These are phyloP conservation scores for Drosophila grimshawi DNA, from an alignment of 1,140 invertebrate genomes.

Conservation along the genomic window DNA sequence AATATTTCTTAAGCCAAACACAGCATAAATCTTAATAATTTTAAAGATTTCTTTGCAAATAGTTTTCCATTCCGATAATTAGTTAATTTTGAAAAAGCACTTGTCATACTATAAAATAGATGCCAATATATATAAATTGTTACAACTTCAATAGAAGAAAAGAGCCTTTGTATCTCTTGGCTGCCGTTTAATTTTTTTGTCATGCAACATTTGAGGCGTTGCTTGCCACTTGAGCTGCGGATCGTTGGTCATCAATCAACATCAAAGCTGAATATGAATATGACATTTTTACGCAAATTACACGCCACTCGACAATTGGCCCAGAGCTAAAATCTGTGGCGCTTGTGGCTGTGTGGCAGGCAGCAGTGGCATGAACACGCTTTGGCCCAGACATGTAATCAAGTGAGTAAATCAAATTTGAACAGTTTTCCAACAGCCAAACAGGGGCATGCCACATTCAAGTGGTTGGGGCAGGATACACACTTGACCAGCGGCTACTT, in stretches of 20 bases:
- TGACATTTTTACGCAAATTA: constrained; percentile 83
- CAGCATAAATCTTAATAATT: too few species aligned
- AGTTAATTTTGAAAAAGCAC: too few species aligned
- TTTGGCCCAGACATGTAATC: constrained; percentile 56
- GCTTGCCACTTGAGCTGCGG: constrained; percentile 49
- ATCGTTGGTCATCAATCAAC: constrained; percentile 68
- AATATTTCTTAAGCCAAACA: too few species aligned
- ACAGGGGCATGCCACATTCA: constrained; percentile 28
- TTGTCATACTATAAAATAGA: too few species aligned
- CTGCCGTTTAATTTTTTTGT: constrained; percentile 1
- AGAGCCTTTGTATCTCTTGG: background rate
- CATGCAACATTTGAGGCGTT: constrained; percentile 30
- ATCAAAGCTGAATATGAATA: constrained; percentile 73
- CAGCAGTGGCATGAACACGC: background rate
- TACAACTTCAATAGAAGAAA: background rate
- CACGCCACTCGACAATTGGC: constrained; percentile 73
- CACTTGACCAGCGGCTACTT: constrained; percentile 49
- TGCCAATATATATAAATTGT: background rate
- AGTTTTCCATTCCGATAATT: too few species aligned
- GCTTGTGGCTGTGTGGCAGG: constrained; percentile 2
- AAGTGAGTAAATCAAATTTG: constrained; percentile 83
- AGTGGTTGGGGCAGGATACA: background rate
- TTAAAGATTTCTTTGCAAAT: too few species aligned
- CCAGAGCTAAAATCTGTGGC: constrained; percentile 41
- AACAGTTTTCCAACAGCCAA: constrained; percentile 78